phyloP scores from a whole-genome alignment of 2,113 vertebrate species.

The Stegostoma tigrinum region DNA sequence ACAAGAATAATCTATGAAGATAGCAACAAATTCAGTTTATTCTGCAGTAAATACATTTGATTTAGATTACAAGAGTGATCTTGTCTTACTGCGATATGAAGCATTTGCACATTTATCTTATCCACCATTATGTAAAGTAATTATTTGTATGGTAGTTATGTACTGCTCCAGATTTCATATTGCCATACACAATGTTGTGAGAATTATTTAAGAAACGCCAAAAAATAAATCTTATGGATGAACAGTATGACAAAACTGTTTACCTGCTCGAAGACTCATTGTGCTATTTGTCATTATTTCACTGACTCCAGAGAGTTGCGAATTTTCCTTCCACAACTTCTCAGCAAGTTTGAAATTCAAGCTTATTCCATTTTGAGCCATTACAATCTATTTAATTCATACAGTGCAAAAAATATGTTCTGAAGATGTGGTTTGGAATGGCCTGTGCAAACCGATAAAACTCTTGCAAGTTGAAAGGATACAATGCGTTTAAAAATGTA shows the following conservation, averaged over 20 bases:
- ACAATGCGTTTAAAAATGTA: neutral
- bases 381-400: neutral
- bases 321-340: neutral
- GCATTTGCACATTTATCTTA: neutral
- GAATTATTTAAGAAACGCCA: too few relatives aligned
- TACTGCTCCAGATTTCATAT: neutral
- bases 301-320: neutral
- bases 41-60: neutral
- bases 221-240: neutral
- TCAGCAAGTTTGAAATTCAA: neutral
- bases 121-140: neutral
- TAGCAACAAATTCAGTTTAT: neutral
- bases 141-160: neutral
- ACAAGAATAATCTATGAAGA: neutral
- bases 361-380: neutral
- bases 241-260: neutral
- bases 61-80: neutral
- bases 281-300: neutral
- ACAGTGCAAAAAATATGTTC: neutral
- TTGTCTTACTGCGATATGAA: neutral
- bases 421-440: neutral
- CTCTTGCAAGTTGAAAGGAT: neutral
- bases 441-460: neutral
- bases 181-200: neutral
- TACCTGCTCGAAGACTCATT: neutral